phyloP scores from a whole-genome alignment of 2,888 invertebrate species.

The Ditylenchus weischeri region DNA sequence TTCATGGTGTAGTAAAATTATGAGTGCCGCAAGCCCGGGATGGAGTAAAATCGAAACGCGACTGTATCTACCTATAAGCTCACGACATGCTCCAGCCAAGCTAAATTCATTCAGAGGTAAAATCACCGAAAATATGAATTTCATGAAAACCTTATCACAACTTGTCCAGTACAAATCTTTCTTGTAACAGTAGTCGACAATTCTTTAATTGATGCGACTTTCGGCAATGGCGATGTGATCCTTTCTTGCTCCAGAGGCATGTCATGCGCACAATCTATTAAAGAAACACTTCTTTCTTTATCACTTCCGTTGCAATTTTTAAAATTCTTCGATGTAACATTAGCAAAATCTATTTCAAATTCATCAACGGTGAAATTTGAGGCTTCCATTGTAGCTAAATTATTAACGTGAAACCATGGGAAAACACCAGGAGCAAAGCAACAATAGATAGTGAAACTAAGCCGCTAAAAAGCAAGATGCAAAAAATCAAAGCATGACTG shows the following conservation, averaged over 20 bases:
- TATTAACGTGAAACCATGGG: neutral
- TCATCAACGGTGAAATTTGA: neutral
- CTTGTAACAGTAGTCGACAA: conserved; percentile 17
- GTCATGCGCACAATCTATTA: too few relatives aligned
- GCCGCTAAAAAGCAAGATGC: neutral
- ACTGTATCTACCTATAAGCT: conserved; percentile 67
- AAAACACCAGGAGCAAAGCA: neutral
- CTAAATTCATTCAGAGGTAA: conserved; percentile 63
- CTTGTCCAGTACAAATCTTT: conserved; percentile 38
- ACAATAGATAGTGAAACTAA: neutral
- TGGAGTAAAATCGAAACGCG: too few relatives aligned
- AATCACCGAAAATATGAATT: conserved; percentile 47
- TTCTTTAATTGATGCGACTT: too few relatives aligned
- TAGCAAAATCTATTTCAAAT: too few relatives aligned
- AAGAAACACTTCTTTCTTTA: too few relatives aligned
- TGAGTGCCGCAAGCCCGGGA: too few relatives aligned
- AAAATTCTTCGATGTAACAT: too few relatives aligned
- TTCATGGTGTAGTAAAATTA: too few relatives aligned
- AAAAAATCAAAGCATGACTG: neutral
- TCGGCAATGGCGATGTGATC: too few relatives aligned
- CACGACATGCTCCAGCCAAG: conserved; percentile 86
- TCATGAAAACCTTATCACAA: conserved; percentile 16
- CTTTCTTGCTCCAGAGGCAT: too few relatives aligned
- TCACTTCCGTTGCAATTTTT: too few relatives aligned
- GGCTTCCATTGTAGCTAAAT: neutral